phyloP scores from a whole-genome alignment of 2,888 invertebrate genomes.

The Apamea monoglypha region DNA sequence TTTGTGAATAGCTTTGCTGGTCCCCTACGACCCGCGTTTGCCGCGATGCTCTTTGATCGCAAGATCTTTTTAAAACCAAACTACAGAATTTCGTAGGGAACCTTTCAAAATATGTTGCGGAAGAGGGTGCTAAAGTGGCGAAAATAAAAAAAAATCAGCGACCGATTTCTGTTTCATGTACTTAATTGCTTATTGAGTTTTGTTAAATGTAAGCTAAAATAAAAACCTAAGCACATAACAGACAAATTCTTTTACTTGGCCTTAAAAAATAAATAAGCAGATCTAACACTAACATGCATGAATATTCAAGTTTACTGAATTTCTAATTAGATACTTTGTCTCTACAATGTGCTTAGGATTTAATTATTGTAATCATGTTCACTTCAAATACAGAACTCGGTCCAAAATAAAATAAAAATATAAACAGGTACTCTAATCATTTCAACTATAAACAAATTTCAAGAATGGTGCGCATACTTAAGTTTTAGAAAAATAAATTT shows the following conservation, averaged over 20 bases:
- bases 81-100: constrained; percentile 32
- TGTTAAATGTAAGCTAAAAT: constrained; percentile 57
- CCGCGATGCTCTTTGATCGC: background rate
- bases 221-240: constrained; percentile 46
- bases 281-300: constrained; percentile 50
- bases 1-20: constrained; percentile 3
- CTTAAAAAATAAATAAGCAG: constrained; percentile 38
- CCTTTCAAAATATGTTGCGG: constrained; percentile 22
- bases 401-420: constrained; percentile 41
- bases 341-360: constrained; percentile 48
- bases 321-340: constrained; percentile 13
- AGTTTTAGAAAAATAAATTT: background rate
- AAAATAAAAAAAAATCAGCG: constrained; percentile 37
- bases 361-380: constrained; percentile 33
- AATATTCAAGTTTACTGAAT: constrained; percentile 13
- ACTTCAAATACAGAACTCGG: constrained; percentile 60
- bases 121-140: constrained; percentile 38
- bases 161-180: constrained; percentile 61
- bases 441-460: constrained; percentile 57
- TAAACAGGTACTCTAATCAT: constrained; percentile 51
- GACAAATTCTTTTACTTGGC: constrained; percentile 6
- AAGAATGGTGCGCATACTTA: background rate
- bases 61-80: background rate
- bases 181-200: constrained; percentile 45
- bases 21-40: constrained; percentile 3